Base-by-base conservation (phyloP, 1,140 invertebrate species). In the Heliconius hewitsoni region DNA sequence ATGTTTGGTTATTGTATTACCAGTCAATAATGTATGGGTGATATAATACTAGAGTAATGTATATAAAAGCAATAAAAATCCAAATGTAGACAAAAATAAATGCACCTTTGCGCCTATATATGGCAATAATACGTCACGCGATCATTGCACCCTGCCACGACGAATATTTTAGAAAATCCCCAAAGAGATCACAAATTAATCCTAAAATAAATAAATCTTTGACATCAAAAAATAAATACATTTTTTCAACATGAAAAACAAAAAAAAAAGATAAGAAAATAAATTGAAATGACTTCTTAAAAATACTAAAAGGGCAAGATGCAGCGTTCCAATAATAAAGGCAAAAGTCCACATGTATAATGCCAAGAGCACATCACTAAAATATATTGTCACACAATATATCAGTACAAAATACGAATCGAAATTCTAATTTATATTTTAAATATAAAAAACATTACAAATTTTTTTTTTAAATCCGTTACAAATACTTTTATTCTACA, bases 61-160 rank as follows among this genome's bases (percentile, higher is more conserved):
- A 88, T 91, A 90, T 88, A 92, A 90, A 90, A 90, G 89, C 88
- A 87, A 84, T 82, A 90, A 88, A 90, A 87, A 86, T 86, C 88
- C 84, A 87, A 84, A 81, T 76, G 85, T 90, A 87, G 85, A 87
- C 83, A 86, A 90, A 90, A 90, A 93, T 93, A 93, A 92, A 92
- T 92, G 91, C 90, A 91, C 85, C 85, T 87, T 84, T 81, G 85
- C 87, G 90, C 89, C 88, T 86, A 87, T 87, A 90, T 82, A 91
- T 91, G 90, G 91, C 91, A 92, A 90, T 85, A 86, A 50, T 84
- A 85, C 60, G 60, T 66, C 27, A 66, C 60, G 60, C 23, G 27
- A 30, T 66, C 27, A 86, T 84, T 84, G 81, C 84, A 85, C 79
- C 79, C 79, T 80, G 79, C 79, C 79, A 76, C 71, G 76, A 80